A percentile compares a stretch with the other conserved stretches of the same genome.
phyloP scores from a whole-genome alignment of 2,113 vertebrate species.

The Sisor rabdophorus region DNA sequence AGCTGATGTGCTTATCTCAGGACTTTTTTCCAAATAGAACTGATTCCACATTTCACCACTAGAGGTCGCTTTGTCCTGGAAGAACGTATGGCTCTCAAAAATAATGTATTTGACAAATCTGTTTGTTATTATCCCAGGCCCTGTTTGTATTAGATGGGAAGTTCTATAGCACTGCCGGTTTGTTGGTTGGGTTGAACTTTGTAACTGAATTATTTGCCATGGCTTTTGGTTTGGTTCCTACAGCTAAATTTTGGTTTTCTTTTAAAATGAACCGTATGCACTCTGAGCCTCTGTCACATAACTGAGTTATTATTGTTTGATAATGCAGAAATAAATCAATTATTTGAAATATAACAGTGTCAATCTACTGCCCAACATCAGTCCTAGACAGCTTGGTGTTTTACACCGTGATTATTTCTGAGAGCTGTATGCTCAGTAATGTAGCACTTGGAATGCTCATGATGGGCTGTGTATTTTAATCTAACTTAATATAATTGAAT shows the following conservation, averaged over 20 bases:
- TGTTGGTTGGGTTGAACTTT: not conserved
- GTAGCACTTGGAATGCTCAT: not conserved
- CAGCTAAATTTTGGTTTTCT: not conserved
- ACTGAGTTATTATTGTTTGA: not conserved
- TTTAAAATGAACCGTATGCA: not conserved
- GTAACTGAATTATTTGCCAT: not conserved
- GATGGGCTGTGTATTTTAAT: not conserved
- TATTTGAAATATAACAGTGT: not conserved
- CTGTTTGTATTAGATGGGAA: not conserved
- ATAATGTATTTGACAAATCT: not conserved
- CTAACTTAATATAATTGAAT: not conserved
- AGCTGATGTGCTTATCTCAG: not conserved
- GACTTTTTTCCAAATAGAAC: not conserved
- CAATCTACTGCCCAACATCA: not conserved
- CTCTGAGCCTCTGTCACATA: not conserved
- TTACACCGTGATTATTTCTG: not conserved
- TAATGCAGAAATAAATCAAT: not conserved
- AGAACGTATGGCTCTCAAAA: not conserved
- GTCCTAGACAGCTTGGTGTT: not conserved
- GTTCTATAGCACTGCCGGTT: not conserved
- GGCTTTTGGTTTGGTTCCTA: not conserved
- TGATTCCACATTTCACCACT: not conserved
- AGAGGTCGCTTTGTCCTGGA: not conserved
- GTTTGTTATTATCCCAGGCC: constrained; percentile 9
- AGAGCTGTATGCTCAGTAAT: not conserved